Percentiles rank a stretch among this genome's conserved stretches.
phyloP scores from a whole-genome alignment of 2,888 invertebrate species.

The Pristionchus mayeri region DNA sequence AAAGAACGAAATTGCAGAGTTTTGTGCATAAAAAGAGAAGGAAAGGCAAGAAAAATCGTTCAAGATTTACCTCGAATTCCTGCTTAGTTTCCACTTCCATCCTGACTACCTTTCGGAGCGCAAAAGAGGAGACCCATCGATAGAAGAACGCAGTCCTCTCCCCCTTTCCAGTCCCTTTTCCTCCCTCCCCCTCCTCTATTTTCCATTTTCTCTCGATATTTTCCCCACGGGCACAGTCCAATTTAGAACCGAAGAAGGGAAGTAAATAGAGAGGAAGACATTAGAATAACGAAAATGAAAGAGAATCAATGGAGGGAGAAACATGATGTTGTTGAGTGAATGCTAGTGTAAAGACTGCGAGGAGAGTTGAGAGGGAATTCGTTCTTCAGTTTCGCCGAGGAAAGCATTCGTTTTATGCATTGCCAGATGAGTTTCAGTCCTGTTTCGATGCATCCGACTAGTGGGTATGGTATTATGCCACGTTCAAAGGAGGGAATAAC shows the following conservation, averaged over 20 bases:
- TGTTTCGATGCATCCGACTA: too few relatives aligned
- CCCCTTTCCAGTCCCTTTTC: background rate
- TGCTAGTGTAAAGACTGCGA: background rate
- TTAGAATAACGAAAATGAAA: constrained; percentile 7
- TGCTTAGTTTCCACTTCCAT: constrained; percentile 34
- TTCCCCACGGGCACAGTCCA: constrained; percentile 32
- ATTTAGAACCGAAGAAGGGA: background rate
- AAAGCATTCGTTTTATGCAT: too few relatives aligned
- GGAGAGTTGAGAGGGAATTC: background rate
- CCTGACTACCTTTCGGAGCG: background rate
- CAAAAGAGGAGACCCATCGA: background rate
- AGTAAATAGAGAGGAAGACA: background rate
- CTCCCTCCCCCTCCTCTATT: background rate
- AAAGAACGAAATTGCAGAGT: background rate
- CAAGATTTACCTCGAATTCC: background rate
- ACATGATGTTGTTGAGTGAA: background rate
- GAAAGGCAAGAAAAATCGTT: background rate
- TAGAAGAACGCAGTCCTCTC: background rate
- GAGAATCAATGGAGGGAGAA: background rate
- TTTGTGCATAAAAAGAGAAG: background rate
- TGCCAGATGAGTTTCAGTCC: too few relatives aligned
- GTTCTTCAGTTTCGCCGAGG: background rate
- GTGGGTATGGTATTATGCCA: too few relatives aligned
- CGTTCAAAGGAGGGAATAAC: too few relatives aligned
- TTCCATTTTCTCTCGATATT: background rate